Percentiles rank a stretch among this genome's conserved stretches.
Conservation (phyloP, 2,888 invertebrate species). For the Melinaea menophilus region DNA sequence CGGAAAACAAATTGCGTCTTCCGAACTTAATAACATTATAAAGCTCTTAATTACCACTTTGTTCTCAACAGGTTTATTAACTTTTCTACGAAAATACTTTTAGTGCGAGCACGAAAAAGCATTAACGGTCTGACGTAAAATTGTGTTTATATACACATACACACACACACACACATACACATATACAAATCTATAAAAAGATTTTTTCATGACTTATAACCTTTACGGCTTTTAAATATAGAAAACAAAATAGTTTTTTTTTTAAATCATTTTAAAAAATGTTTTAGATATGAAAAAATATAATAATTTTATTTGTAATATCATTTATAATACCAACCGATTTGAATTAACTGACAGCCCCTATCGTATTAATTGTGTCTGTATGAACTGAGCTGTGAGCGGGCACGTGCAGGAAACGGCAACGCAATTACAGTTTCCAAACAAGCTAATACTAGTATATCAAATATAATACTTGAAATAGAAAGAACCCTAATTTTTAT, state of each 20-base stretch:
- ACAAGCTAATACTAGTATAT: constrained; percentile 3
- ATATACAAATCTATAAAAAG: too few relatives aligned
- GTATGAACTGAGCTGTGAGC: too few relatives aligned
- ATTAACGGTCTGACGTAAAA: neutral
- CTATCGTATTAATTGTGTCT: too few relatives aligned
- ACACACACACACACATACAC: too few relatives aligned
- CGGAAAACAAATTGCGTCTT: constrained; percentile 22
- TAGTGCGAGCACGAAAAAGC: neutral
- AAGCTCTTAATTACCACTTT: constrained; percentile 28
- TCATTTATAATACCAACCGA: neutral
- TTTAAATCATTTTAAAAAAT: too few relatives aligned
- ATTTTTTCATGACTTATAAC: too few relatives aligned
- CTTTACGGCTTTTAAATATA: too few relatives aligned
- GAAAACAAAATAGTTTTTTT: too few relatives aligned
- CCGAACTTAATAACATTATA: constrained; percentile 25
- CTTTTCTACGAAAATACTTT: neutral
- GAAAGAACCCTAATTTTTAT: neutral
- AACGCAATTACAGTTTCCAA: neutral
- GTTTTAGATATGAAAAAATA: too few relatives aligned
- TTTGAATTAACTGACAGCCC: too few relatives aligned
- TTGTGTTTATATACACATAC: too few relatives aligned
- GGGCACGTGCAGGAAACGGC: constrained; percentile 5
- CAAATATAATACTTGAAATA: neutral
- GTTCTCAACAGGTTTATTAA: constrained; percentile 12
- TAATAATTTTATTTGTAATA: neutral